Conservation (phyloP, 2,888 invertebrate species). For the Parnassius apollo region DNA sequence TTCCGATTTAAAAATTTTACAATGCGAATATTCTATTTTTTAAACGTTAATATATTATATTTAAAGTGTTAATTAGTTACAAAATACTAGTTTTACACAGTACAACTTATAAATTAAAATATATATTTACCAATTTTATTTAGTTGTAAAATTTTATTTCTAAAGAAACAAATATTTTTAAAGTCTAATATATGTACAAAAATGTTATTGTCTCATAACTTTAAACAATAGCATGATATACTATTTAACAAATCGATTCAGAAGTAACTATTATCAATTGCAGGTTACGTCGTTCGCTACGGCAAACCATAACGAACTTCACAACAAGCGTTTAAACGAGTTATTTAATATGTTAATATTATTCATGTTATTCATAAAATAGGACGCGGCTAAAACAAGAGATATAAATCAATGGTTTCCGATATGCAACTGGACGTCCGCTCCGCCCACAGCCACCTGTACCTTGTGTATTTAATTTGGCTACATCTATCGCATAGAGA, state of each 20-base stretch:
- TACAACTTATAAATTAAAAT: too few species aligned
- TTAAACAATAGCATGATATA: background rate
- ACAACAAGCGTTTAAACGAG: slow-evolving; percentile 16
- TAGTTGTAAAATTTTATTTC: too few species aligned
- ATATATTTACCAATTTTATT: too few species aligned
- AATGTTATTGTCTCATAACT: too few species aligned
- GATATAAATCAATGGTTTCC: slow-evolving; percentile 34
- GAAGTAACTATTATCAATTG: slow-evolving; percentile 10
- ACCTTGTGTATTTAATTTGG: slow-evolving; percentile 13
- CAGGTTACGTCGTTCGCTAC: background rate
- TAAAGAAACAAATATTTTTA: too few species aligned
- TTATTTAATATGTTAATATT: slow-evolving; percentile 31
- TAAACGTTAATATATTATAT: too few species aligned
- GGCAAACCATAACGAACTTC: slow-evolving; percentile 17
- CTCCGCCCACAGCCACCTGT: slow-evolving; percentile 34
- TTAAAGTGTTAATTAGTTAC: too few species aligned
- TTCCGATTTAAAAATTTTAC: too few species aligned
- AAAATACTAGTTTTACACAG: too few species aligned
- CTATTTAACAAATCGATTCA: slow-evolving; percentile 8
- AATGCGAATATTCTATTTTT: too few species aligned
- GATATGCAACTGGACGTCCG: slow-evolving; percentile 27
- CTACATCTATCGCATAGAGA: background rate
- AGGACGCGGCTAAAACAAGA: slow-evolving; percentile 28
- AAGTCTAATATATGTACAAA: too few species aligned
- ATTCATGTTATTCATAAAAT: slow-evolving; percentile 34